A percentile compares a stretch with the other conserved stretches of the same genome.
These are phyloP conservation scores for Xanthostigma xanthostigma DNA, from an alignment of 2,888 invertebrate genomes.

Conservation along the genomic window DNA sequence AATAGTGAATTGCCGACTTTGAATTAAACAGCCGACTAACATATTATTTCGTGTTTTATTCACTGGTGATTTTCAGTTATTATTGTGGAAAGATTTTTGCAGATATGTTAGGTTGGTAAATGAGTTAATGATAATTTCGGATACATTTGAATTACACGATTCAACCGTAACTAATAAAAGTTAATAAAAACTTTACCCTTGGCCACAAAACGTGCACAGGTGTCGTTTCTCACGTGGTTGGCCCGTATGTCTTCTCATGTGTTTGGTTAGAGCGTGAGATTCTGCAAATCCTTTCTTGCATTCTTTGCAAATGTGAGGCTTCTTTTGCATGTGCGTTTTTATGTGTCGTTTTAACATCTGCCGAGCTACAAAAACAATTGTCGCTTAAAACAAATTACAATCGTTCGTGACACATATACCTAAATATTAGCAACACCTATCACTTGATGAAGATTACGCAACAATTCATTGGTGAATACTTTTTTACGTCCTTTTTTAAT, in stretches of 20 bases:
- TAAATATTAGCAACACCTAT: background rate
- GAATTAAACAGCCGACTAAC: too few relatives aligned
- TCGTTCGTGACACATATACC: background rate
- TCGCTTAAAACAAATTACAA: background rate
- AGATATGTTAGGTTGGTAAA: too few relatives aligned
- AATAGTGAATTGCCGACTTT: too few relatives aligned
- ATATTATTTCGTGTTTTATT: too few relatives aligned
- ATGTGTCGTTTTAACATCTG: conserved; percentile 34
- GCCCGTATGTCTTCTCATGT: conserved; percentile 36
- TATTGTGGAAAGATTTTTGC: too few relatives aligned
- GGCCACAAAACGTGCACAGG: conserved; percentile 32
- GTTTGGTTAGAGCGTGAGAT: conserved; percentile 34
- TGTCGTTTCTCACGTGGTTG: conserved; percentile 32
- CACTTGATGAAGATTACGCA: too few relatives aligned
- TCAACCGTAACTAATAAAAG: too few relatives aligned
- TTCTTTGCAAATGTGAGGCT: conserved; percentile 32
- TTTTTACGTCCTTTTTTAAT: too few relatives aligned
- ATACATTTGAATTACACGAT: too few relatives aligned
- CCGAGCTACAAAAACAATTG: conserved; percentile 14
- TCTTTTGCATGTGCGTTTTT: conserved; percentile 34
- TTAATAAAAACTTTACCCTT: conserved; percentile 13
- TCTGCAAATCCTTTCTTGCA: conserved; percentile 39
- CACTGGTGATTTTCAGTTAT: too few relatives aligned
- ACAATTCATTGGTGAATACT: too few relatives aligned
- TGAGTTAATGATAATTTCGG: too few relatives aligned